These are phyloP conservation scores for Nyctereutes procyonoides DNA, from an alignment of 2,113 vertebrate species.

Conservation along the genomic window DNA sequence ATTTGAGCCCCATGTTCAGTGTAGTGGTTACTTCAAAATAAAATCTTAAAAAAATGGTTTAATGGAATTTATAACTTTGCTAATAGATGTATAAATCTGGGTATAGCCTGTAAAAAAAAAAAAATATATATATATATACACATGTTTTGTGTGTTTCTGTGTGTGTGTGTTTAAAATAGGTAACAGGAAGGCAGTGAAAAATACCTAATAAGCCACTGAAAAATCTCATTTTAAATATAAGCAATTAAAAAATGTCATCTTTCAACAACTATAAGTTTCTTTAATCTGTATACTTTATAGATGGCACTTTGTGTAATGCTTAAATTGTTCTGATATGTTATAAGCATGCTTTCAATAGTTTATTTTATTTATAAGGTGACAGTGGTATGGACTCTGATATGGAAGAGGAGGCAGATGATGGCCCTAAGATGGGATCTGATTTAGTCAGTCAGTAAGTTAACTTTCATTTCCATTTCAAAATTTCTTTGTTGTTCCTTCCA, in stretches of 20 bases:
- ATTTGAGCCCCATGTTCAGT: not conserved
- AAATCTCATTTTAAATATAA: not conserved
- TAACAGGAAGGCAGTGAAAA: not conserved
- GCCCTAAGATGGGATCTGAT: constrained; percentile 85
- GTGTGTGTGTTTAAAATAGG: not conserved
- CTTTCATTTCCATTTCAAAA: constrained; percentile 58
- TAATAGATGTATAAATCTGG: not conserved
- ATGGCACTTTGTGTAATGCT: not conserved
- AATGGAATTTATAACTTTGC: constrained; percentile 10
- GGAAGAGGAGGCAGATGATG: constrained; percentile 87
- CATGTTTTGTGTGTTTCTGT: not conserved
- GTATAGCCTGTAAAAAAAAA: not conserved
- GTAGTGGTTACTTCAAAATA: not conserved
- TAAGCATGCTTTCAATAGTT: constrained; percentile 66
- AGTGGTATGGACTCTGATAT: constrained; percentile 87
- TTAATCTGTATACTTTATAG: not conserved
- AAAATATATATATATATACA: not conserved
- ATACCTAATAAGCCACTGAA: not conserved
- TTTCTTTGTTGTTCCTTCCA: constrained; percentile 49
- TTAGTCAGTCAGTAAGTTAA: constrained; percentile 91
- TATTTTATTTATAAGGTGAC: constrained; percentile 88
- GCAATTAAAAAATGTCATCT: not conserved
- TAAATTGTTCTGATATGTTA: constrained; percentile 7
- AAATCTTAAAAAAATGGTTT: not conserved
- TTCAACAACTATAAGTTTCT: not conserved